Evolutionary conservation across 1,140 invertebrate genomes (phyloP).

Genomic region (Cydia pomonella): DNA sequence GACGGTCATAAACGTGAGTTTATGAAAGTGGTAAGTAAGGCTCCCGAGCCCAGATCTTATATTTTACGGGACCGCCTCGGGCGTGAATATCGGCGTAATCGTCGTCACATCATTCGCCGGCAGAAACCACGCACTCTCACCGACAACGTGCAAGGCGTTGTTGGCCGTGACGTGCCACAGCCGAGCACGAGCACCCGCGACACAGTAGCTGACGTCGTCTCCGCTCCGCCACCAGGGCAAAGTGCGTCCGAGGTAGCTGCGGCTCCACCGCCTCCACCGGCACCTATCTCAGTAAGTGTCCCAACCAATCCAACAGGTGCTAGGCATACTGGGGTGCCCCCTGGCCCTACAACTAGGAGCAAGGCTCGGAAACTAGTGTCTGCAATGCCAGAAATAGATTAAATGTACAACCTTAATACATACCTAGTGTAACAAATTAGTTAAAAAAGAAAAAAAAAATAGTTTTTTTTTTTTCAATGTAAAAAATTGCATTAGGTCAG

Average conservation of each 20-base stretch:
- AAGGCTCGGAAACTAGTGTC: neutral
- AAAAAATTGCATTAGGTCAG: too few species aligned
- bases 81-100: conserved; percentile 9
- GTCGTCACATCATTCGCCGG: conserved; percentile 9
- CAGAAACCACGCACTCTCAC: neutral
- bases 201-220: neutral
- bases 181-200: neutral
- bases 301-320: neutral
- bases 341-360: conserved; percentile 12
- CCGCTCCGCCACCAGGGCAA: neutral
- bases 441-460: too few species aligned
- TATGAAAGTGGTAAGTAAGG: neutral
- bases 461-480: too few species aligned
- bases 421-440: too few species aligned
- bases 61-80: neutral
- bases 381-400: neutral
- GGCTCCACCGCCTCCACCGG: neutral
- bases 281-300: too few species aligned
- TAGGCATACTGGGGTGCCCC: neutral
- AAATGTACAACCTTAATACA: neutral
- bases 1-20: neutral
- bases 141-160: neutral
- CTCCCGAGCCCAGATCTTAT: conserved; percentile 8
- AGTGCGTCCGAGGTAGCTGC: neutral
- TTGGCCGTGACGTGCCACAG: neutral